Evolutionary conservation across 2,113 vertebrate genomes (phyloP).

Genomic region (Raja brachyura): DNA sequence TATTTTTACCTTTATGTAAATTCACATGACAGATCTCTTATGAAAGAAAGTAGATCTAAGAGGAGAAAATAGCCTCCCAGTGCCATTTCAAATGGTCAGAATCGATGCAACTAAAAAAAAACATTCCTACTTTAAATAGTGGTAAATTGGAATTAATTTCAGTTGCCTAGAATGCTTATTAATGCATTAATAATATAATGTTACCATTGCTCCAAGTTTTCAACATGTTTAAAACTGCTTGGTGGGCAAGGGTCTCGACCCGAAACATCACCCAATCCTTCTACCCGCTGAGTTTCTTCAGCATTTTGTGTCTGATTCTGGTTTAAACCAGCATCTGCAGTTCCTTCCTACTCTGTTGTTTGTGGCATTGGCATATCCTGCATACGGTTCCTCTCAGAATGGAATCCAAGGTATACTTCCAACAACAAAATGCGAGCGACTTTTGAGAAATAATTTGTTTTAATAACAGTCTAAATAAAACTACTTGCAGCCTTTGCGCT

Average conservation of each 20-base stretch:
- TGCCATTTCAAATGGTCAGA: neutral
- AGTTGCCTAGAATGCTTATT: neutral
- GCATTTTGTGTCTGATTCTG: too few relatives aligned
- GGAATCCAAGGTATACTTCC: neutral
- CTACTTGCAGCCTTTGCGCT: neutral
- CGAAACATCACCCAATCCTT: too few relatives aligned
- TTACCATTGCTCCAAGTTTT: neutral
- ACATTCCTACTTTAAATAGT: neutral
- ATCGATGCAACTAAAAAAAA: too few relatives aligned
- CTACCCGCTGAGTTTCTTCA: too few relatives aligned
- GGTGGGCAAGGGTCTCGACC: too few relatives aligned
- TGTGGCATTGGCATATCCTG: neutral
- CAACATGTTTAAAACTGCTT: neutral
- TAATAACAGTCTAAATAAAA: constrained; percentile 11
- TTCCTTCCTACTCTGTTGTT: neutral
- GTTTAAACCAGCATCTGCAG: too few relatives aligned
- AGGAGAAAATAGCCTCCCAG: neutral
- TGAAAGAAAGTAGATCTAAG: neutral
- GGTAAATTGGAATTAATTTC: neutral
- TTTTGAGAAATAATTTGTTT: constrained; percentile 5
- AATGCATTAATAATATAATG: neutral
- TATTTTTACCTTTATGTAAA: neutral
- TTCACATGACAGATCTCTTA: too few relatives aligned
- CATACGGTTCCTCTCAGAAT: neutral
- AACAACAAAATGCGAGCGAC: neutral